Base-by-base conservation (phyloP, 2,888 invertebrate species). In the Drosophila planitibia region DNA sequence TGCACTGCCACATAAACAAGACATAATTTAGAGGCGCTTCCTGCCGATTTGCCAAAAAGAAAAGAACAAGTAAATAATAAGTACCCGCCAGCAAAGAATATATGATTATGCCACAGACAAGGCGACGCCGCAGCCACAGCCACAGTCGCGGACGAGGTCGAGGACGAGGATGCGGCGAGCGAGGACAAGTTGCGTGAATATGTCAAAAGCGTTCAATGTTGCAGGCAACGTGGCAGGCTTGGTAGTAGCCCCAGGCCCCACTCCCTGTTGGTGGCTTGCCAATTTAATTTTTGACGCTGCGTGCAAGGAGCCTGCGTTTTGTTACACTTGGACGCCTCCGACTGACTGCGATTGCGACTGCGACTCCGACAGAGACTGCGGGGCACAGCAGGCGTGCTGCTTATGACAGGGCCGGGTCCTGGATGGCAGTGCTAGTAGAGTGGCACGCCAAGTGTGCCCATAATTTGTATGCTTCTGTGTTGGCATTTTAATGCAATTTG, bases 261-360 rank as follows among this genome's bases (percentile, higher is more conserved):
- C 59, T 63, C 60, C 33, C 75, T 81, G 80, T 92, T 92, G 92
- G 92, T 86, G 80, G 70, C 69, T 79, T 92, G 92, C 92, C 92
- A 92, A 92, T 91, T 92, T 91, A 91, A 92, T 92, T 91, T 89
- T 85, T 82, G 80, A 84, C 81, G 81, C 91, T 90, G 91, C 91
- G 82, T 91, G 91, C 82, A 66, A 80, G 86, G 75, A 76, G 83
- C 81, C 84, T 75, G 72, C 84, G 82, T 76, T 88, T 90, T 81
- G 86, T 88, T 89, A 85, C 90, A 88, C 88, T 90, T 91, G 84
- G 91, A 91, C 90, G 91, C 90, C 90, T 90, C 66, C 84, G 82
- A 88, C 76, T 75, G 79, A 72, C 75, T 77, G 60, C 57, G 52
- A 49, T 54, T 70, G 22, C 52, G 64, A 47, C 63, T 62, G 47